Evolutionary conservation across 2,113 vertebrate genomes (phyloP).

Genomic region (Bombycilla garrulus): DNA sequence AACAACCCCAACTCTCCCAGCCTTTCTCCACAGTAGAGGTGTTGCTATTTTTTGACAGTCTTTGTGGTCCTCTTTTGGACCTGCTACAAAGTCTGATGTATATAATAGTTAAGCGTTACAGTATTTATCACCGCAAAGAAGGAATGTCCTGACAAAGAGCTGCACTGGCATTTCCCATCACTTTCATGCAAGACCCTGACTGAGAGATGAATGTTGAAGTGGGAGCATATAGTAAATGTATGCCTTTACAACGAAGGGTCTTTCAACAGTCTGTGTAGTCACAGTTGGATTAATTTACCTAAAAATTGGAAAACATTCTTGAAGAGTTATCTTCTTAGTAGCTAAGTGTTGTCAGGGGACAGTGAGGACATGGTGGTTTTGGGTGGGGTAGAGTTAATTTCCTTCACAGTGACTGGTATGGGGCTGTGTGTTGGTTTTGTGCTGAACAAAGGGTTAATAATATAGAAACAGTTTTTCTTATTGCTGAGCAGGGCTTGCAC

Average conservation of each 20-base stretch:
- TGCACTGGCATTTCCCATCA: accelerated
- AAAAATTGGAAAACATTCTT: neutral
- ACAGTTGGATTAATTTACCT: neutral
- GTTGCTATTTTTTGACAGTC: neutral
- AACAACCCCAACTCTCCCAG: neutral
- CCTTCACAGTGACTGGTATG: neutral
- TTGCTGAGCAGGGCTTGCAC: neutral
- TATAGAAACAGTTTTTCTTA: neutral
- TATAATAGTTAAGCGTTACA: neutral
- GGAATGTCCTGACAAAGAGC: neutral
- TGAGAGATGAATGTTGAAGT: neutral
- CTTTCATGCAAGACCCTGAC: neutral
- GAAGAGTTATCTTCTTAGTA: neutral
- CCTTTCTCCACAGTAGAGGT: neutral
- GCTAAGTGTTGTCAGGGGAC: neutral
- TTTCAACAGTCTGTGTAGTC: neutral
- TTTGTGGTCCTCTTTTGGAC: neutral
- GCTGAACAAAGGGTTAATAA: neutral
- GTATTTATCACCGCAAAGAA: neutral
- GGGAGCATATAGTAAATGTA: neutral
- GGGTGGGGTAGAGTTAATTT: neutral
- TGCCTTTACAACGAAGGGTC: neutral
- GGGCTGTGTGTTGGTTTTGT: neutral
- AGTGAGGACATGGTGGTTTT: neutral
- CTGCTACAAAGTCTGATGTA: accelerated